A percentile compares a stretch with the other conserved stretches of the same genome.
Conservation (phyloP, 2,113 vertebrate genomes). For the Benitochromis conjunctus region DNA sequence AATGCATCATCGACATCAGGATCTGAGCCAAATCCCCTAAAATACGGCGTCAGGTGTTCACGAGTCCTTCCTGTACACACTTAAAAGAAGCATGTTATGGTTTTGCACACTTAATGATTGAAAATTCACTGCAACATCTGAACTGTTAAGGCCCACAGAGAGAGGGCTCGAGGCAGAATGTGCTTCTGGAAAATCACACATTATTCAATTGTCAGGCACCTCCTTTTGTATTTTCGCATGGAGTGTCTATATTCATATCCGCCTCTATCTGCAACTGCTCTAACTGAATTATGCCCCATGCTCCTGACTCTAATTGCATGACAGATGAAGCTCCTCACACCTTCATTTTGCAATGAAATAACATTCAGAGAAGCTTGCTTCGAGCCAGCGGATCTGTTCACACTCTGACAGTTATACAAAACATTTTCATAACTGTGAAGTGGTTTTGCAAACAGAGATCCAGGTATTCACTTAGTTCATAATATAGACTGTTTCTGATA, state of each 20-base stretch:
- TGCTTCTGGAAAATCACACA: slow-evolving; percentile 22
- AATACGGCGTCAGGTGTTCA: neutral
- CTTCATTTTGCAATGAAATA: slow-evolving; percentile 48
- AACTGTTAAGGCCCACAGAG: neutral
- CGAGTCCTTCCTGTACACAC: neutral
- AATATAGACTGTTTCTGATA: neutral
- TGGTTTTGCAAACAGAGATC: slow-evolving; percentile 9
- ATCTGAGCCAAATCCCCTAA: neutral
- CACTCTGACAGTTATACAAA: slow-evolving; percentile 3
- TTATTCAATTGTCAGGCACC: slow-evolving; percentile 21
- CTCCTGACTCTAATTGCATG: slow-evolving; percentile 60
- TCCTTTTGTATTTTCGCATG: slow-evolving; percentile 18
- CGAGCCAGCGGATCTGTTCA: slow-evolving; percentile 21
- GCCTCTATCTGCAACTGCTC: slow-evolving; percentile 23
- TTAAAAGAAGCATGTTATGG: slow-evolving; percentile 9
- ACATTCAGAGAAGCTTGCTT: slow-evolving; percentile 32
- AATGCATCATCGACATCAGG: neutral
- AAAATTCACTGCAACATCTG: slow-evolving; percentile 11
- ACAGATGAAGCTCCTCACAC: slow-evolving; percentile 56
- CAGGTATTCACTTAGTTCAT: neutral
- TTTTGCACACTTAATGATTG: neutral
- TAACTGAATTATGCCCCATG: slow-evolving; percentile 46
- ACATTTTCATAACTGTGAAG: slow-evolving; percentile 9
- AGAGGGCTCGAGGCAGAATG: slow-evolving; percentile 3
- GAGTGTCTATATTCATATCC: slow-evolving; percentile 45